phyloP scores from a whole-genome alignment of 2,113 vertebrate species.

The Podarcis raffonei region DNA sequence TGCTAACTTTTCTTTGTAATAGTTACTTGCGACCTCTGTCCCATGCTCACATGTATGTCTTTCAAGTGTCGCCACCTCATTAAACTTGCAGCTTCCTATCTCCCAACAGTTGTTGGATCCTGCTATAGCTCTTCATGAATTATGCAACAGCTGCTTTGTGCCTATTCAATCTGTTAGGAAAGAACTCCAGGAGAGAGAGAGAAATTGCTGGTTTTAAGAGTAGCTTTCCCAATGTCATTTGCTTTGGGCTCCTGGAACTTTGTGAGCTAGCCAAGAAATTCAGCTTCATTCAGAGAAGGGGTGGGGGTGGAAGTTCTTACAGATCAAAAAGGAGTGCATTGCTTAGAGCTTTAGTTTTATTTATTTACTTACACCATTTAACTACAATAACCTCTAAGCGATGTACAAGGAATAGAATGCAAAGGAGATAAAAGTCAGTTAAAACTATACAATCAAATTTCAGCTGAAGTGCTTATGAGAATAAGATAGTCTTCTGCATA shows the following conservation, averaged over 20 bases:
- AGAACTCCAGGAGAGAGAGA: neutral
- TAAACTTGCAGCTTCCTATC: slow-evolving; percentile 3
- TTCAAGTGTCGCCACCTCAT: slow-evolving; percentile 20
- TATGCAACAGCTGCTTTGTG: neutral
- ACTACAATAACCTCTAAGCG: too few species aligned
- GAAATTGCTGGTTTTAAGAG: slow-evolving; percentile 9
- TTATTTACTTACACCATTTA: too few species aligned
- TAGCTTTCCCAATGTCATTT: neutral
- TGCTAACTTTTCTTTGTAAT: neutral
- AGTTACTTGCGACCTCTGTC: neutral
- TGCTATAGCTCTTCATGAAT: neutral
- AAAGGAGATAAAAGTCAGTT: too few species aligned
- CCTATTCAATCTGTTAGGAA: neutral
- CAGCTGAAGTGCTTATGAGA: too few species aligned
- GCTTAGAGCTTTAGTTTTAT: too few species aligned
- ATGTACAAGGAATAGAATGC: too few species aligned
- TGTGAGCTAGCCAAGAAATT: neutral
- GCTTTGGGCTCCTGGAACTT: neutral
- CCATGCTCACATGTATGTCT: neutral
- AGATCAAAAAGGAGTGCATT: neutral
- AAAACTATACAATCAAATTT: too few species aligned
- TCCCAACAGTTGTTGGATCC: slow-evolving; percentile 10
- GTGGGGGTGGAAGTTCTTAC: neutral
- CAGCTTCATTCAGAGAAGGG: neutral
- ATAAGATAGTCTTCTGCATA: too few species aligned